phyloP scores from a whole-genome alignment of 2,888 invertebrate species.

The Apamea monoglypha region DNA sequence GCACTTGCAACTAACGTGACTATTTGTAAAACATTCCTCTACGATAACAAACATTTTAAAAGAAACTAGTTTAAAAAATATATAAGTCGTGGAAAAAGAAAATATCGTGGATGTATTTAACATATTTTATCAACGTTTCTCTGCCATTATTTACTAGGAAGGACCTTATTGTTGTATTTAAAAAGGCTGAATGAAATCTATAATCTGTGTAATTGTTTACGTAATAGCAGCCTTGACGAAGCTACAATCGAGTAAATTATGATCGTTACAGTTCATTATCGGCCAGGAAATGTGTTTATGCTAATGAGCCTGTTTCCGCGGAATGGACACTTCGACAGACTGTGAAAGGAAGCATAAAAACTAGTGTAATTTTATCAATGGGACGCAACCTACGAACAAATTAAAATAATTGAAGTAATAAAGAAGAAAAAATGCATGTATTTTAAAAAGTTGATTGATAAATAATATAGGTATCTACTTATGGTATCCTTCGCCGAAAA shows the following conservation, averaged over 20 bases:
- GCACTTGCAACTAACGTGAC: constrained; percentile 7
- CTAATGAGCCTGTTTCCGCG: constrained; percentile 29
- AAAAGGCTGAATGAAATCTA: constrained; percentile 11
- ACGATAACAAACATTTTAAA: neutral
- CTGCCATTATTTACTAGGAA: constrained; percentile 2
- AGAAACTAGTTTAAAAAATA: neutral
- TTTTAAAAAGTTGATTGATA: neutral
- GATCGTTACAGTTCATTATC: constrained; percentile 35
- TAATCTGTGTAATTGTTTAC: constrained; percentile 21
- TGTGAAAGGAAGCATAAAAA: neutral
- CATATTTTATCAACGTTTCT: neutral
- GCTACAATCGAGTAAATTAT: constrained; percentile 35
- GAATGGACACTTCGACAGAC: constrained; percentile 8
- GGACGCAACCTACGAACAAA: neutral
- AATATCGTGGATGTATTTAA: neutral
- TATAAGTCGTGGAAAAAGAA: too few relatives aligned
- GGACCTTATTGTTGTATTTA: neutral
- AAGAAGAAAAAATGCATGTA: neutral
- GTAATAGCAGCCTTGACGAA: constrained; percentile 25
- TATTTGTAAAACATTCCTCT: constrained; percentile 2
- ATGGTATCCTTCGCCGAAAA: neutral
- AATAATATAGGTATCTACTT: constrained; percentile 15
- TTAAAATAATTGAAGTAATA: neutral
- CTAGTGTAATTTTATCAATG: neutral
- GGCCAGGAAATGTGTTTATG: constrained; percentile 34